Evolutionary conservation across 2,113 vertebrate genomes (phyloP).

Genomic region (Dasyurus viverrinus): DNA sequence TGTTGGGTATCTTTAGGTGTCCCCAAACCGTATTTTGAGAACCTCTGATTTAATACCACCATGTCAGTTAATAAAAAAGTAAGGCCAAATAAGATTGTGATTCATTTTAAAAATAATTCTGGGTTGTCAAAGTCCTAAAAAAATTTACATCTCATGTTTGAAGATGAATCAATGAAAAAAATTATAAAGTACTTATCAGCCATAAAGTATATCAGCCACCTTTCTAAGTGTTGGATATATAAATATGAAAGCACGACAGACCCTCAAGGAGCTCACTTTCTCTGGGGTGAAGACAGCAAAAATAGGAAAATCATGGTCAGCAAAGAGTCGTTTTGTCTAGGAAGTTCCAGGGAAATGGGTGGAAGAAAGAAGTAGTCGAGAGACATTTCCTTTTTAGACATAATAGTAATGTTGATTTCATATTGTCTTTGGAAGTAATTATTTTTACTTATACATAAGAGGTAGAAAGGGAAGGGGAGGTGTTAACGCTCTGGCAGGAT

Average conservation of each 20-base stretch:
- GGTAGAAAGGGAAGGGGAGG: background rate
- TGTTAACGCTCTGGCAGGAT: background rate
- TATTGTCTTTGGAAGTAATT: background rate
- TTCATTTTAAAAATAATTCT: background rate
- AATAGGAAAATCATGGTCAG: background rate
- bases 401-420: background rate
- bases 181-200: background rate
- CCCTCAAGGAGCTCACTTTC: background rate
- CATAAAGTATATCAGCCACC: background rate
- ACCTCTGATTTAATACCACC: background rate
- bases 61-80: background rate
- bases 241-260: background rate
- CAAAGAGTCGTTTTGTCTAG: background rate
- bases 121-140: background rate
- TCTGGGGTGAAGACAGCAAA: background rate
- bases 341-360: background rate
- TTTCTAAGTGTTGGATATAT: background rate
- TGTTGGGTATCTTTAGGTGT: background rate
- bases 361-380: background rate
- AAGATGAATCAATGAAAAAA: background rate
- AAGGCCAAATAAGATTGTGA: background rate
- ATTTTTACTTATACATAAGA: background rate
- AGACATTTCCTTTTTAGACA: background rate
- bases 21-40: background rate
- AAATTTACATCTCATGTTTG: background rate